phyloP scores from a whole-genome alignment of 2,888 invertebrate genomes.

The Notocelia uddmanniana region DNA sequence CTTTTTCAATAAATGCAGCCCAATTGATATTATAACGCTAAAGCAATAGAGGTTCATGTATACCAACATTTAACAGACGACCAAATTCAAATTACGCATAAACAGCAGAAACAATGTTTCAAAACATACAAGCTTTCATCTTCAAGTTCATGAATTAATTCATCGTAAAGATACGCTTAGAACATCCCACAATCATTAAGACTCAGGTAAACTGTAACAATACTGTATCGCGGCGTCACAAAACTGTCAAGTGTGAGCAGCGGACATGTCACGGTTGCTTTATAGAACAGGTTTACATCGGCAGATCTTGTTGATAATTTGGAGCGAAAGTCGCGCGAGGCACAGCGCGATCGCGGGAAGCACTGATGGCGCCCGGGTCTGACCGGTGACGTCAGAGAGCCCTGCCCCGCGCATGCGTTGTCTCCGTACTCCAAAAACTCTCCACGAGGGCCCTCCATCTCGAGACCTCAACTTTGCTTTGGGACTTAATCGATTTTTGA shows the following conservation, averaged over 20 bases:
- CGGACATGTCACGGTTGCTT: slow-evolving; percentile 9
- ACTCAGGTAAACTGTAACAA: slow-evolving; percentile 22
- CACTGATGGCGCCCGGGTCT: slow-evolving; percentile 81
- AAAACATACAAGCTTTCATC: slow-evolving; percentile 18
- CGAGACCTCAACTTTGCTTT: slow-evolving; percentile 83
- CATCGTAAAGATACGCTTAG: slow-evolving; percentile 22
- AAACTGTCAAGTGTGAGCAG: slow-evolving; percentile 22
- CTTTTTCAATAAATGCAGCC: neutral
- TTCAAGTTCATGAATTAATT: slow-evolving; percentile 13
- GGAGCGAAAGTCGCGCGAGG: slow-evolving; percentile 78
- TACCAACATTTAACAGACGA: neutral
- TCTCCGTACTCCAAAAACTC: slow-evolving; percentile 74
- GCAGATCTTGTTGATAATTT: slow-evolving; percentile 70
- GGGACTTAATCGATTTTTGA: slow-evolving; percentile 84
- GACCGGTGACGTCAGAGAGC: slow-evolving; percentile 80
- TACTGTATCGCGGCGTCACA: slow-evolving; percentile 5
- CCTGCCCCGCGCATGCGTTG: slow-evolving; percentile 77
- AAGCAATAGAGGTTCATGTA: neutral
- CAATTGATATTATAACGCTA: neutral
- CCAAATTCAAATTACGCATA: neutral
- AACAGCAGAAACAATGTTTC: slow-evolving; percentile 36
- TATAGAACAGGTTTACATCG: slow-evolving; percentile 55
- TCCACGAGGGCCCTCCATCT: slow-evolving; percentile 80
- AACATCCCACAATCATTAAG: slow-evolving; percentile 29
- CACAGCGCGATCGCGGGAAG: slow-evolving; percentile 78